phyloP scores from a whole-genome alignment of 1,140 invertebrate genomes.

The Zaprionus africanus region DNA sequence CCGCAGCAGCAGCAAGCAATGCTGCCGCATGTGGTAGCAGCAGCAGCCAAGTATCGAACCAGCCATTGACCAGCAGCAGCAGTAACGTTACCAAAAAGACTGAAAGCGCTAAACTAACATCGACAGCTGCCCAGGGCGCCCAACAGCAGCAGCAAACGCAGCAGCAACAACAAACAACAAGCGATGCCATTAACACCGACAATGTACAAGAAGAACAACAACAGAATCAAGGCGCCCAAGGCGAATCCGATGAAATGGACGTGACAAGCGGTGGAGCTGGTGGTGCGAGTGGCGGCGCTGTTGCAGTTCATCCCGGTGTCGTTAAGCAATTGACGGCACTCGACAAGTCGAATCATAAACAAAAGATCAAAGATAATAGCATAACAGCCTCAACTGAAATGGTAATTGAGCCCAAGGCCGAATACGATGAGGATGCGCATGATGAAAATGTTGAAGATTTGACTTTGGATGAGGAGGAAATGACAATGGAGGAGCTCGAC shows the following conservation, averaged over 20 bases:
- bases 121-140: constrained; percentile 68
- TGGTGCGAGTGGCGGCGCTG: constrained; percentile 46
- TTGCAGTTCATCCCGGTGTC: constrained; percentile 65
- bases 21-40: constrained; percentile 12
- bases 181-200: constrained; percentile 84
- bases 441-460: constrained; percentile 93
- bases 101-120: constrained; percentile 84
- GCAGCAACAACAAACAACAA: constrained; percentile 66
- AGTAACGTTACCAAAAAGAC: constrained; percentile 84
- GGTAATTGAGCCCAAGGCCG: constrained; percentile 90
- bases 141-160: constrained; percentile 48
- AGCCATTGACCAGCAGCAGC: constrained; percentile 81
- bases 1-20: constrained; percentile 47
- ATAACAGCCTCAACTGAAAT: constrained; percentile 83
- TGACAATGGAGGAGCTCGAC: constrained; percentile 85
- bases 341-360: constrained; percentile 74
- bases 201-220: constrained; percentile 75
- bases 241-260: constrained; percentile 68
- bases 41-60: constrained; percentile 72
- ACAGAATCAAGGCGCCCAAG: constrained; percentile 68
- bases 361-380: constrained; percentile 73
- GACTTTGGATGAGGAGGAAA: constrained; percentile 91
- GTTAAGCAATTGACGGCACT: constrained; percentile 65
- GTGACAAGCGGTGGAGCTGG: constrained; percentile 44
- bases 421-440: constrained; percentile 89